Base-by-base conservation (phyloP, 2,113 vertebrate species). In the Indri indri region DNA sequence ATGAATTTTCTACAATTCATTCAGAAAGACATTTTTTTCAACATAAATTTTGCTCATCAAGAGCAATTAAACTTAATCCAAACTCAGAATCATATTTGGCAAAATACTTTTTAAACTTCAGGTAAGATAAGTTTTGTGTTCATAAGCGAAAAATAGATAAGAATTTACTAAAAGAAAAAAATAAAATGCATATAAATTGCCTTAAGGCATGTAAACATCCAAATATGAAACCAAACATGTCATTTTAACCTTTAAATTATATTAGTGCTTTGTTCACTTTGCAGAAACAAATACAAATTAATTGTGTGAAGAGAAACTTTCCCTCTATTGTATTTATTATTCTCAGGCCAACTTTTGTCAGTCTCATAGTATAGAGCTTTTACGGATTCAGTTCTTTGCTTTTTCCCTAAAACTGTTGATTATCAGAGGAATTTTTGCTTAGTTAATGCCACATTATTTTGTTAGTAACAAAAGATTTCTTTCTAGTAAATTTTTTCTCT, bases 281-380 rank as follows among this genome's bases (percentile, higher is more conserved):
- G 57, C 90, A 96, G 85, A 96, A 96, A 71, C 27, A 90, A 87
- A 88, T 63, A 30, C 47, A 84, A 83, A 90, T 80, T 66, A 73
- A 76, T 45, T 82, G 3, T 82, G 34, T 74, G 77, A 90, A 59
- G 65, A 85, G 52, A 80, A 71, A 37, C 25, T 54, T 52, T 42
- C 7, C 45, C 14, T 92, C 27, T 81, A 6, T 65, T 77, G 27
- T 50, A 54, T 77, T 86, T 22, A 57, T 76, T 81, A 50, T 81
- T 85, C 42, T 71, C 94, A n/a, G n/a, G n/a, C 57, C 61, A 94
- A 30, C 27, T 79, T 77, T 83, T 74, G 32, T 80, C 63, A 74
- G 5, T 70, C 30, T 90, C 47, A 11, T 40, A 70, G 23, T 52
- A 40, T 63, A 17, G 68, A 47, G 63, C 4, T 80, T 97, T 95